Percentiles rank a stretch among this genome's conserved stretches.
Evolutionary conservation across 2,888 invertebrate species (phyloP).

Genomic region (Petrolisthes cinctipes): DNA sequence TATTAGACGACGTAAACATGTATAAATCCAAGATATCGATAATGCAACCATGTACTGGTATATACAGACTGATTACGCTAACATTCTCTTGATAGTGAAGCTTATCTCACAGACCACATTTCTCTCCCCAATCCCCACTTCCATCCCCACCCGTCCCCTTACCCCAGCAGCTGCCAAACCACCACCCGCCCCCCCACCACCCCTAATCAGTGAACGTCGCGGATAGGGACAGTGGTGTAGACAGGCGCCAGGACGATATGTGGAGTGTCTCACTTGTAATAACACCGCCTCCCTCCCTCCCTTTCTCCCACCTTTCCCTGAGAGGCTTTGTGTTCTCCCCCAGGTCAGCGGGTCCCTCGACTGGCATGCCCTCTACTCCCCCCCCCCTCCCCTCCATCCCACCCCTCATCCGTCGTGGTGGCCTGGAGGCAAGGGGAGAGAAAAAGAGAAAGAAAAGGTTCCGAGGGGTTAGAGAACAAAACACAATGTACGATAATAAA

Average conservation of each 20-base stretch:
- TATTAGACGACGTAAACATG: no score
- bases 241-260: constrained; percentile 12
- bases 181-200: background rate
- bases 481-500: background rate
- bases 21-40: no score
- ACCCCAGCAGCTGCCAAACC: background rate
- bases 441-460: background rate
- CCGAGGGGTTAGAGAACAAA: background rate
- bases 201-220: constrained; percentile 14
- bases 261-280: constrained; percentile 37
- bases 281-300: constrained; percentile 13
- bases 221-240: background rate
- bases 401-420: background rate
- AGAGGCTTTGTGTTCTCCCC: constrained; percentile 32
- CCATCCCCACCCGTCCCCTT: background rate
- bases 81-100: no score
- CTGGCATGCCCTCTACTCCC: background rate
- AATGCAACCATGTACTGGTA: no score
- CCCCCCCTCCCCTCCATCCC: background rate
- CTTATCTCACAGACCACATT: background rate
- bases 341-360: background rate
- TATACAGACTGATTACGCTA: no score
- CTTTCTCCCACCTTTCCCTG: background rate
- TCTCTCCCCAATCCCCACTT: background rate
- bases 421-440: background rate